Evolutionary conservation across 2,797 vertebrate genomes (phyloP).

Genomic region (Otus scops): DNA sequence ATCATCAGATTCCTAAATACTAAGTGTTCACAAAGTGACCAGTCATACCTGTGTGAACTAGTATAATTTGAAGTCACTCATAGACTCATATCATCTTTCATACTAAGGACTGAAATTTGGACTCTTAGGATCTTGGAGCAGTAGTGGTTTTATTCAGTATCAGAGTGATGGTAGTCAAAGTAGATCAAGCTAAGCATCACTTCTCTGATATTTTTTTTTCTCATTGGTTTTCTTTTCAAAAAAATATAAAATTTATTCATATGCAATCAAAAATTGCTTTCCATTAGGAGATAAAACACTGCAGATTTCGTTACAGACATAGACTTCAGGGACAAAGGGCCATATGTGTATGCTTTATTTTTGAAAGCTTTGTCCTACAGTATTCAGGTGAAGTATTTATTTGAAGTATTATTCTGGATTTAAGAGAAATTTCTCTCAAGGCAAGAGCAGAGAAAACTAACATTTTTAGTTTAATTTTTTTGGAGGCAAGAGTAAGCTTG

Average conservation of each 20-base stretch:
- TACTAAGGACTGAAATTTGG: neutral
- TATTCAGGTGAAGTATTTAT: neutral
- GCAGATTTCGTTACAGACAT: neutral
- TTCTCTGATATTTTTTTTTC: neutral
- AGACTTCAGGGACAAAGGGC: neutral
- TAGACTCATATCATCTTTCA: neutral
- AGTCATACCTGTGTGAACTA: neutral
- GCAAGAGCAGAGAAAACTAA: neutral
- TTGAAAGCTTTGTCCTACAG: neutral
- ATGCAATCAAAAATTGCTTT: neutral
- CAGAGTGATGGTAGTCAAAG: neutral
- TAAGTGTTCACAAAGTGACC: neutral
- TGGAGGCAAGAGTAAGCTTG: neutral
- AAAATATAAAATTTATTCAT: neutral
- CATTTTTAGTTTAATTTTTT: neutral
- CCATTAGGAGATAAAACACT: neutral
- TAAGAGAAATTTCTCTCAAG: neutral
- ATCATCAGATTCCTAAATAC: neutral
- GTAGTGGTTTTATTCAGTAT: neutral
- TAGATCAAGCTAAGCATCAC: neutral
- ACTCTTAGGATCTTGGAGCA: neutral
- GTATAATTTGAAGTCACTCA: neutral
- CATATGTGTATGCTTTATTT: neutral
- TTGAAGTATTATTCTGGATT: neutral
- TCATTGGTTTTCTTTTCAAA: neutral